These are phyloP conservation scores for Brachylomia viminalis DNA, from an alignment of 2,888 invertebrate species.

Conservation along the genomic window DNA sequence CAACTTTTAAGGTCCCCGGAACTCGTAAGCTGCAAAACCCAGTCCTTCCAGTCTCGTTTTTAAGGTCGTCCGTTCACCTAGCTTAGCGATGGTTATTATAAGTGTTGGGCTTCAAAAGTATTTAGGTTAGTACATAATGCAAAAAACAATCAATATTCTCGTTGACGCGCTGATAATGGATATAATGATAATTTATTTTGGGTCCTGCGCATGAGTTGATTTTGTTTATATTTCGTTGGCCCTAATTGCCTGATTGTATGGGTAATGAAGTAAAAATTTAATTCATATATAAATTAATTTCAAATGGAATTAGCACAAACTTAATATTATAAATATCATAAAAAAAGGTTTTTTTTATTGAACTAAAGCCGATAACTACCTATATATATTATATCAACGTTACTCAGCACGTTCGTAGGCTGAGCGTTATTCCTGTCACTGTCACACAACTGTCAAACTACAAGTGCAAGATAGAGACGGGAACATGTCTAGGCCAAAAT, in stretches of 20 bases:
- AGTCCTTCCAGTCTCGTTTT: background rate
- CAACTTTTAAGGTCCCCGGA: no score
- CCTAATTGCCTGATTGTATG: conserved; percentile 39
- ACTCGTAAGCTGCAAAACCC: background rate
- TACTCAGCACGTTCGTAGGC: background rate
- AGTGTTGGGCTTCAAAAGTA: background rate
- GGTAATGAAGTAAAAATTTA: conserved; percentile 3
- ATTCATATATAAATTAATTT: background rate
- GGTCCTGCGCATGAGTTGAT: conserved; percentile 43
- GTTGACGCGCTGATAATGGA: conserved; percentile 26
- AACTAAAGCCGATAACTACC: background rate
- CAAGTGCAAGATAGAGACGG: no score
- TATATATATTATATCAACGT: no score
- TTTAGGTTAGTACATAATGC: conserved; percentile 33
- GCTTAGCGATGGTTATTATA: background rate
- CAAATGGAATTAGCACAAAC: background rate
- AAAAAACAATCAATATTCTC: conserved; percentile 37
- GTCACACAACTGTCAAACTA: background rate
- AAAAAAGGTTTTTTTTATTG: background rate
- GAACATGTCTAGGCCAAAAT: background rate
- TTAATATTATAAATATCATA: background rate
- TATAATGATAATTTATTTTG: conserved; percentile 37
- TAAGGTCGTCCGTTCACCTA: no score
- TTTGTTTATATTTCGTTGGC: conserved; percentile 45
- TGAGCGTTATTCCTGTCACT: no score